These are phyloP conservation scores for Sturnira hondurensis DNA, from an alignment of 2,113 vertebrate species.

Conservation along the genomic window DNA sequence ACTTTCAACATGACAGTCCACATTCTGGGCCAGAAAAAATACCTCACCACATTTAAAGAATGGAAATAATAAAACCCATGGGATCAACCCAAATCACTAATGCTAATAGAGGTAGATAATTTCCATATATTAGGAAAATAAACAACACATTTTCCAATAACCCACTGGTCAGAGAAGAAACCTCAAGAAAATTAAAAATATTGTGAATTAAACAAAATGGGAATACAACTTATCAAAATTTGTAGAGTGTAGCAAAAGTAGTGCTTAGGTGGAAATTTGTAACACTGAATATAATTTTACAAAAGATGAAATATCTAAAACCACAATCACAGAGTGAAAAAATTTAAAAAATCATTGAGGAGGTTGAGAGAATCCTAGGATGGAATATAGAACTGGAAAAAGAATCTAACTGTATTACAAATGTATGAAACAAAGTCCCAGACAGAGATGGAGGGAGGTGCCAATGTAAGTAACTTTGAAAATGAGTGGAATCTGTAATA, in stretches of 20 bases:
- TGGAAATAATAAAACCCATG: not conserved
- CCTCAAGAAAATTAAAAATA: not conserved
- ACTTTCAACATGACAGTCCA: not conserved
- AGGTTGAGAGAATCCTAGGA: not conserved
- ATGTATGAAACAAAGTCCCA: not conserved
- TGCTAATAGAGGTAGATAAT: not conserved
- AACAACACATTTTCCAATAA: not conserved
- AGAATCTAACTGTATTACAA: not conserved
- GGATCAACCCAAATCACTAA: not conserved
- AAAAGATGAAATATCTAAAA: not conserved
- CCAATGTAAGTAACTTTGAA: not conserved
- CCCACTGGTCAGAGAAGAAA: not conserved
- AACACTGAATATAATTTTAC: not conserved
- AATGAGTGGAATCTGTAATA: not conserved
- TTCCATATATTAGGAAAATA: not conserved
- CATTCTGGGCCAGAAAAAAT: not conserved
- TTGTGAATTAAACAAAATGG: not conserved
- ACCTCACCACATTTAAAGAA: not conserved
- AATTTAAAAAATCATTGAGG: too few species aligned
- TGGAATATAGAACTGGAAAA: not conserved
- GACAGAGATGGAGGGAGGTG: fast-evolving
- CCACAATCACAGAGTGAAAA: not conserved
- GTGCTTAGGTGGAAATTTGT: not conserved
- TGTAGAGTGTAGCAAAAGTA: not conserved
- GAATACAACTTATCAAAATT: not conserved